Percentiles rank a stretch among this genome's conserved stretches.
phyloP scores from a whole-genome alignment of 1,140 invertebrate species.

The Drosophila littoralis region DNA sequence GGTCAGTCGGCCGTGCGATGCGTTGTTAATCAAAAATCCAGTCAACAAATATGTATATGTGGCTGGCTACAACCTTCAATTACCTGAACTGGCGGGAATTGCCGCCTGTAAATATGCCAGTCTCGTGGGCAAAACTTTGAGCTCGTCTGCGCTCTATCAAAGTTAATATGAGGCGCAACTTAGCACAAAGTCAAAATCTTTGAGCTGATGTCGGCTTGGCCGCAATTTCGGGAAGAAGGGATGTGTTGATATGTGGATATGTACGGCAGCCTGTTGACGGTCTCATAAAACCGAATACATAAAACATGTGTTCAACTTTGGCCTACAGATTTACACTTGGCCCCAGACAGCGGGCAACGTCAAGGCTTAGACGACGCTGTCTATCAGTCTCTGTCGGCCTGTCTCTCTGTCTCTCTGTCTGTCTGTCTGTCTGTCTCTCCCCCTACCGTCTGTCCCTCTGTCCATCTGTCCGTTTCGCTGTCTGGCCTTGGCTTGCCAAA shows the following conservation, averaged over 20 bases:
- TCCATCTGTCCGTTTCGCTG: conserved; percentile 15
- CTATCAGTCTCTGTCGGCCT: conserved; percentile 1
- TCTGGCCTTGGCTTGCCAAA: conserved; percentile 57
- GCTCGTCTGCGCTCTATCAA: conserved; percentile 15
- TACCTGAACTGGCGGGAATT: not conserved
- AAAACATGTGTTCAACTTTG: conserved; percentile 50
- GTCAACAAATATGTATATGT: conserved; percentile 14
- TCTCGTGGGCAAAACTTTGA: conserved; percentile 23
- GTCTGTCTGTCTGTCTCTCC: not conserved
- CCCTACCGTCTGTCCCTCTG: not conserved
- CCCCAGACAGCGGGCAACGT: conserved; percentile 34
- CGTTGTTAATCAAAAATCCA: conserved; percentile 12
- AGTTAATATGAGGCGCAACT: conserved; percentile 24
- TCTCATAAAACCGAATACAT: conserved; percentile 48
- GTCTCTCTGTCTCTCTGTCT: not conserved
- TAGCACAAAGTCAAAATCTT: conserved; percentile 31
- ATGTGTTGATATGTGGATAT: too few species aligned
- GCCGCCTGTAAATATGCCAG: conserved; percentile 20
- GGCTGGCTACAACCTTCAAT: conserved; percentile 14
- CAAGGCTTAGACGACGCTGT: conserved; percentile 35
- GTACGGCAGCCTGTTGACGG: conserved; percentile 37
- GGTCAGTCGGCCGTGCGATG: conserved; percentile 19
- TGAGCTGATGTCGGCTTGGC: too few species aligned
- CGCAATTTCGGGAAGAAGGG: too few species aligned
- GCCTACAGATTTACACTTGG: conserved; percentile 50